Conservation (phyloP, 2,797 vertebrate genomes). For the Spinus pinus region DNA sequence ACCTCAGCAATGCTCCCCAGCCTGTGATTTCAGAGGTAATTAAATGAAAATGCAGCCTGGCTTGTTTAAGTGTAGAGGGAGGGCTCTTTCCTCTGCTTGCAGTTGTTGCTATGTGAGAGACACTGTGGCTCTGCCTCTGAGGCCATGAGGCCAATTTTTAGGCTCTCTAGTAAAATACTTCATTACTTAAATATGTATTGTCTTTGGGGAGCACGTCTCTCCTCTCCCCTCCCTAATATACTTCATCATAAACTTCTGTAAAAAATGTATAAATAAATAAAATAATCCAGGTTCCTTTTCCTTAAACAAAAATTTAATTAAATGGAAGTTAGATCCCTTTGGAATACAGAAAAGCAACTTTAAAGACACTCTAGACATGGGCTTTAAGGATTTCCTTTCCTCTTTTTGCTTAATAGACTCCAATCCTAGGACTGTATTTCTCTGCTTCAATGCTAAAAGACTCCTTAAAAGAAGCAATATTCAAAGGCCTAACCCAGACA, state of each 20-base stretch:
- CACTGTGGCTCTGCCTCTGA: conserved; percentile 6
- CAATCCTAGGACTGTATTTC: conserved; percentile 60
- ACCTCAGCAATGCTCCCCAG: not conserved
- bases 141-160: conserved; percentile 30
- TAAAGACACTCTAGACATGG: conserved; percentile 52
- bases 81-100: not conserved
- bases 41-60: not conserved
- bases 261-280: conserved; percentile 61
- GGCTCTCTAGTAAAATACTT: conserved; percentile 47
- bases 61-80: not conserved
- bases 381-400: conserved; percentile 62
- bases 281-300: conserved; percentile 55
- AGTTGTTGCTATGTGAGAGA: conserved; percentile 45
- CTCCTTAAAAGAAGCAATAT: conserved; percentile 57
- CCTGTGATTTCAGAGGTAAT: conserved; percentile 1
- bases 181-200: conserved; percentile 62
- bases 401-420: conserved; percentile 55
- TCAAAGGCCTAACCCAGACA: conserved; percentile 60
- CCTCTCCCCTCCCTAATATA: not conserved
- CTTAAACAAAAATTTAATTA: conserved; percentile 67
- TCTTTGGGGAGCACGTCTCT: conserved; percentile 42
- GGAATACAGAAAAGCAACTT: conserved; percentile 59
- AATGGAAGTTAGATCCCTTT: conserved; percentile 54
- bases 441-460: conserved; percentile 44
- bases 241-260: conserved; percentile 50